phyloP scores from a whole-genome alignment of 2,113 vertebrate genomes.

The Rhinoderma darwinii region DNA sequence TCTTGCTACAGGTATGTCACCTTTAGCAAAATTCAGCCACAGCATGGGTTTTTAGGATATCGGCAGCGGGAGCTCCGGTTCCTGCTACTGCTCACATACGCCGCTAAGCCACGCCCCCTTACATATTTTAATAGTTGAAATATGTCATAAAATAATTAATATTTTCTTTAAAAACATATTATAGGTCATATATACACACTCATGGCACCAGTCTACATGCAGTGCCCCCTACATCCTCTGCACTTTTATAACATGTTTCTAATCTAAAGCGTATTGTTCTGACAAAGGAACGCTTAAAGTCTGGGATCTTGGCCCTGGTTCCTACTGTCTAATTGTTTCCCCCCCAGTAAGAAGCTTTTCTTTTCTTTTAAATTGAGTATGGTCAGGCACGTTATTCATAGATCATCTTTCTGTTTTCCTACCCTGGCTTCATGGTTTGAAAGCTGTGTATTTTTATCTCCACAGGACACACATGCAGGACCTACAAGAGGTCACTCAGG shows the following conservation, averaged over 20 bases:
- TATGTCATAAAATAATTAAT: too few relatives aligned
- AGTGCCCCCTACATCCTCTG: neutral
- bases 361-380: neutral
- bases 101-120: too few relatives aligned
- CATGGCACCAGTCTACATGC: neutral
- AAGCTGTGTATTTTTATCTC: constrained; percentile 9
- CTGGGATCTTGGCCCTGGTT: neutral
- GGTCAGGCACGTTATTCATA: constrained; percentile 3
- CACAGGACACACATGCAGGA: constrained; percentile 88
- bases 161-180: neutral
- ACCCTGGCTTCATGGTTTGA: neutral
- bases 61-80: too few relatives aligned
- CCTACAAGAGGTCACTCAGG: constrained; percentile 87
- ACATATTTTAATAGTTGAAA: too few relatives aligned
- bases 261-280: neutral
- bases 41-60: too few relatives aligned
- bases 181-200: neutral
- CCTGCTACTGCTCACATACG: too few relatives aligned
- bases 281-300: neutral
- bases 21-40: too few relatives aligned
- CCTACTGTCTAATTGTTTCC: constrained; percentile 17
- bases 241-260: neutral
- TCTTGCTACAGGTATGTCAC: too few relatives aligned
- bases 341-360: constrained; percentile 12
- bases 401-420: constrained; percentile 8